phyloP scores from a whole-genome alignment of 2,113 vertebrate species.

The Noctilio leporinus region DNA sequence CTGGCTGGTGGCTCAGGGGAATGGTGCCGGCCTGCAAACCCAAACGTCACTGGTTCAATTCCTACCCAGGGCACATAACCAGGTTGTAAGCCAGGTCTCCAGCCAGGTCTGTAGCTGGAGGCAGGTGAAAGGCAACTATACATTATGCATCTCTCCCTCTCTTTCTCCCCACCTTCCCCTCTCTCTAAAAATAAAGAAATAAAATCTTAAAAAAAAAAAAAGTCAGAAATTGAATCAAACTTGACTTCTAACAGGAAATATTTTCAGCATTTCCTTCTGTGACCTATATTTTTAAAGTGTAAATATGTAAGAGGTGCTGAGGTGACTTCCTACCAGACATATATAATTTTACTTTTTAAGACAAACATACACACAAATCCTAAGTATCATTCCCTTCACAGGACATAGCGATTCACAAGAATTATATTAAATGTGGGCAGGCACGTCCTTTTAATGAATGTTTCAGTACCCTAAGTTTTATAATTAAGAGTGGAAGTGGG shows the following conservation, averaged over 20 bases:
- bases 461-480: slow-evolving; percentile 7
- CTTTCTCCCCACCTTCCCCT: too few relatives aligned
- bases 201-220: neutral
- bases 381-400: neutral
- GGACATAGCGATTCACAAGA: neutral
- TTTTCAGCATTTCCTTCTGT: slow-evolving; percentile 8
- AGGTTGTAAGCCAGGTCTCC: too few relatives aligned
- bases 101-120: too few relatives aligned
- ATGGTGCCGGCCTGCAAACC: too few relatives aligned
- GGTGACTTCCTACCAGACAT: neutral
- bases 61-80: too few relatives aligned
- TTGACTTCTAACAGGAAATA: neutral
- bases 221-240: neutral
- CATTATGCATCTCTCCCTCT: too few relatives aligned
- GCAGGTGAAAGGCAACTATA: too few relatives aligned
- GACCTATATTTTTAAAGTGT: neutral
- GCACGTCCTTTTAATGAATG: neutral
- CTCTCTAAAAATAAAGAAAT: too few relatives aligned
- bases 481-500: neutral
- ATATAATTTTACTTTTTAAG: neutral
- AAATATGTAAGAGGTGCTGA: neutral
- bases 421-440: neutral
- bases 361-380: neutral
- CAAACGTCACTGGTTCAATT: too few relatives aligned
- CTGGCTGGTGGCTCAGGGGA: too few relatives aligned